A percentile compares a stretch with the other conserved stretches of the same genome.
Conservation (phyloP, 2,888 invertebrate species). For the Lasioglossum morio region DNA sequence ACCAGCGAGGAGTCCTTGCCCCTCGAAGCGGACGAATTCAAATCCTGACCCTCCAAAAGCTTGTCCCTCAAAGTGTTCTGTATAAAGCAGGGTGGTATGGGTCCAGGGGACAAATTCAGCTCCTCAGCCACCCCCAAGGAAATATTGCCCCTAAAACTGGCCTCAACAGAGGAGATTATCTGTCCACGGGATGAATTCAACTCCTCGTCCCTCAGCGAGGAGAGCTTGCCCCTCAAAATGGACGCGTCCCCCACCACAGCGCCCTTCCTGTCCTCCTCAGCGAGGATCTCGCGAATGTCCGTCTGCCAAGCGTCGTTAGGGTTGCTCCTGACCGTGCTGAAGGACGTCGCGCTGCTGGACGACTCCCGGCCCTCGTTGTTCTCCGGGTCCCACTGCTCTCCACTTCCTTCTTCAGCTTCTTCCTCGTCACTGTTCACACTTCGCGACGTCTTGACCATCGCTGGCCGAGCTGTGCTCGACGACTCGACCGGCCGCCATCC, state of each 20-base stretch:
- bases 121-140: conserved; percentile 65
- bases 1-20: no score
- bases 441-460: background rate
- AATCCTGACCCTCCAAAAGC: no score
- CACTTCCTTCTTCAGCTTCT: conserved; percentile 27
- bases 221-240: conserved; percentile 70
- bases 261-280: conserved; percentile 80
- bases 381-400: background rate
- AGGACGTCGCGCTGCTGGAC: conserved; percentile 86
- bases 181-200: conserved; percentile 51
- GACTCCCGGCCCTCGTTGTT: conserved; percentile 83
- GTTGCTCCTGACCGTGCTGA: conserved; percentile 90
- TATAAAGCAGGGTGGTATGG: no score
- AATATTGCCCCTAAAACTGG: no score
- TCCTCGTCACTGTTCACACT: conserved; percentile 34
- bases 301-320: conserved; percentile 87
- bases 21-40: no score
- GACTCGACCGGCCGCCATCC: conserved; percentile 32
- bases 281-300: conserved; percentile 86
- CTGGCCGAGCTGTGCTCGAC: background rate
- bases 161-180: no score
- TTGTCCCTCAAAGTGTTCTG: no score
- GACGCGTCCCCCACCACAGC: background rate
- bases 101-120: conserved; percentile 63
- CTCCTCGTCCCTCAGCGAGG: conserved; percentile 74